Base-by-base conservation (phyloP, 2,113 vertebrate genomes). In the Melierax canorus region DNA sequence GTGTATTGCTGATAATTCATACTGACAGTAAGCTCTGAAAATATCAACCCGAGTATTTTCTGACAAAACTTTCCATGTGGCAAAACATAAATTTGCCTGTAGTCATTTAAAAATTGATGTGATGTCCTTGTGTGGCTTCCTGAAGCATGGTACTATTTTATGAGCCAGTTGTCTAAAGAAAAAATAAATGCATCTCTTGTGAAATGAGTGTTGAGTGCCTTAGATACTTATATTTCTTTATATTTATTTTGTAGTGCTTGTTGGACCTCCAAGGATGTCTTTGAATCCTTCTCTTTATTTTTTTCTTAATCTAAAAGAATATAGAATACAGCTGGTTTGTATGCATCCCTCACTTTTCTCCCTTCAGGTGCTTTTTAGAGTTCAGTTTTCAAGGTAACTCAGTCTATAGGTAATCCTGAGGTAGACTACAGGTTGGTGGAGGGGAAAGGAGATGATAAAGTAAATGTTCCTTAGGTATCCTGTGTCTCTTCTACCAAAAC, bases 1-100 rank as follows among this genome's bases (percentile, higher is more conserved):
- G 51, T 20, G 36, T 43, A 23, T n/a, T 41, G 71, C 69, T 91
- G 36, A 77, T 88, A 94, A 93, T 91, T 73, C 59, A 16, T 79
- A 60, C 23, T 74, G 60, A 91, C 90, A 66, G 77, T 64, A 81
- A 73, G 46, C 80, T 84, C 77, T 94, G 76, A 89, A 81, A 91
- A 74, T 78, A 93, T 62, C 82, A 80, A 59, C 82, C 82, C 83
- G 64, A 90, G 56, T 92, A 63, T 94, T 92, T 95, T 78, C 79
- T 94, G 95, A 88, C 59, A 36, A 88, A 95, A 67, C 26, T 51
- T 94, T 78, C 53, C 41, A 83, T 92, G 67, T 96, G 71, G 60
- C 58, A 94, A 94, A 92, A 94, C 92, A 89, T 76, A 86, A 68
- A 87, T 88, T 93, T 91, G 69, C 36, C 92, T 95, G 41, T 91